phyloP scores from a whole-genome alignment of 2,797 vertebrate species.

The Psittacula derbiana region DNA sequence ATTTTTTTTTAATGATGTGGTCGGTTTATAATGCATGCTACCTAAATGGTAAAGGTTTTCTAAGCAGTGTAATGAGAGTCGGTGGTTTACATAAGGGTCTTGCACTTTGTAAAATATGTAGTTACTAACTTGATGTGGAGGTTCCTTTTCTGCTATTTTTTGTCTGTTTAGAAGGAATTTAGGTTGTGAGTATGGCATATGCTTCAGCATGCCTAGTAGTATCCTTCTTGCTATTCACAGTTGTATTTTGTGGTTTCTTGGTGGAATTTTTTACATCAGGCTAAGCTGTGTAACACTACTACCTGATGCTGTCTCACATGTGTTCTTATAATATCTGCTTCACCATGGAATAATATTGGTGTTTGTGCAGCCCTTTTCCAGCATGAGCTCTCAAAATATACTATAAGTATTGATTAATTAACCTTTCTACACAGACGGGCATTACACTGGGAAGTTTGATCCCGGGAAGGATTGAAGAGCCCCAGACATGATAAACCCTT shows the following conservation, averaged over 20 bases:
- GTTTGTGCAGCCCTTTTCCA: not conserved
- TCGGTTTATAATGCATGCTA: not conserved
- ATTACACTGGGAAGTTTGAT: fast-evolving
- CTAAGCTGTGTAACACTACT: not conserved
- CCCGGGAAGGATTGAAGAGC: not conserved
- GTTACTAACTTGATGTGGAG: not conserved
- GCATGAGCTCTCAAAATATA: not conserved
- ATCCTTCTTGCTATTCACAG: not conserved
- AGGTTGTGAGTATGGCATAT: not conserved
- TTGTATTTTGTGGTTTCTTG: not conserved
- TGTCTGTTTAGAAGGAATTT: not conserved
- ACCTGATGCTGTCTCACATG: not conserved
- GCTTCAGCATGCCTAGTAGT: not conserved
- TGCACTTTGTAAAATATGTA: not conserved
- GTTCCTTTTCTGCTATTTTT: not conserved
- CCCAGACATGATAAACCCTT: not conserved
- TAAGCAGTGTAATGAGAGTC: not conserved
- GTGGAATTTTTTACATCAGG: not conserved
- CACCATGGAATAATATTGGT: not conserved
- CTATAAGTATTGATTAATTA: not conserved
- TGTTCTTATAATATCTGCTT: not conserved
- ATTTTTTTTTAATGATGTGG: not conserved
- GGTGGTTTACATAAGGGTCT: not conserved
- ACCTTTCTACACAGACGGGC: not conserved
- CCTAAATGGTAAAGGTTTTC: not conserved